Base-by-base conservation (phyloP, 2,797 vertebrate genomes). In the Poecilia velifera region DNA sequence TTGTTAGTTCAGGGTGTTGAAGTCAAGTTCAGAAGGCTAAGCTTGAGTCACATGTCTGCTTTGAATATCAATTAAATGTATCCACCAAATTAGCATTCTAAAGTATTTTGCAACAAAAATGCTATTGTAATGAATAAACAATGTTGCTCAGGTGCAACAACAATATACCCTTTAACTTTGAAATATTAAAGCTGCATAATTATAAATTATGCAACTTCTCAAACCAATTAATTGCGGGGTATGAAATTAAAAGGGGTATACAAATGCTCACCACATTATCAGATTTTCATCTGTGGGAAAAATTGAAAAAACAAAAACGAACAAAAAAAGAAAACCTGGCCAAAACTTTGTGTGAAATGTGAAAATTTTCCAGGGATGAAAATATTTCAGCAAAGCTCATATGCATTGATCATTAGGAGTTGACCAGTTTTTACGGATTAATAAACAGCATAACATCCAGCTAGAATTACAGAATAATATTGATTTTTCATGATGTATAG, bases 11-110 rank as follows among this genome's bases (percentile, higher is more conserved):
- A 14, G 41, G 22, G 39, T 25, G 20, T 43, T 25, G 13, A 28
- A 57, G 36, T 68, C 76, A 41, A 43, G 36, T 62, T 78, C 12
- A 76, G 43, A 78, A 45, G 49, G 43, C 4, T 59, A 31, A 73
- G 70, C 6, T 57, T 75, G 1, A 31, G 73, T 55, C 66, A 68
- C 51, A 68, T n/a, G 12, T 49, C 55, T 74, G 4, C 8, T 18
- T 28, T 74, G 5, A 8, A 43, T 6, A 34, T 80, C 16, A 36
- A 0, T 16, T 36, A 25, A 36, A 12, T 2, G 2, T 0, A 0
- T 1, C 28, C 10, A 43, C 41, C 12, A 43, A 41, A 70, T 18
- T 12, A 25, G 66, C 39, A 41, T 70, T n/a, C 25, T 22, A 41
- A 41, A 22, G 1, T 68, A 20, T 68, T 10, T 5, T 4, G 22